Evolutionary conservation across 2,797 vertebrate genomes (phyloP).

Genomic region (Halcyon badia): DNA sequence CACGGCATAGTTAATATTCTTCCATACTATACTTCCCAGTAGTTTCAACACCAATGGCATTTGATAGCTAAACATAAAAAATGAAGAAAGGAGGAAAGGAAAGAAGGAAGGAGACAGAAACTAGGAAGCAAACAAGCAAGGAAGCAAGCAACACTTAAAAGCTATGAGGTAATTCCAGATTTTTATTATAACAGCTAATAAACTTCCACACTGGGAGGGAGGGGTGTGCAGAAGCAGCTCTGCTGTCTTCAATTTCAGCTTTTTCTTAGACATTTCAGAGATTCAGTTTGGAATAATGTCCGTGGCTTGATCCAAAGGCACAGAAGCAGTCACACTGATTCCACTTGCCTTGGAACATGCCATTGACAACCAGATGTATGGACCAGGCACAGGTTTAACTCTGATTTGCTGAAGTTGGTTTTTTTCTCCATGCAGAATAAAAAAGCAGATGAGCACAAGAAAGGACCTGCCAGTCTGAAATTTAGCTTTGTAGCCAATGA

Average conservation of each 20-base stretch:
- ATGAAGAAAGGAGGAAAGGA: not conserved
- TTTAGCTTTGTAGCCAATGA: not conserved
- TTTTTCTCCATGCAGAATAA: not conserved
- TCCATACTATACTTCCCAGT: not conserved
- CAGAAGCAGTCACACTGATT: not conserved
- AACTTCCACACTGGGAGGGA: accelerated
- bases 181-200: not conserved
- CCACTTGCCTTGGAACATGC: not conserved
- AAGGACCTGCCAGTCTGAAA: not conserved
- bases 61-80: not conserved
- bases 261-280: not conserved
- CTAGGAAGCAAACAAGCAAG: not conserved
- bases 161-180: not conserved
- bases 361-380: not conserved
- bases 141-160: not conserved
- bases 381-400: not conserved
- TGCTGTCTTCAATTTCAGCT: not conserved
- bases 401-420: not conserved
- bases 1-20: not conserved
- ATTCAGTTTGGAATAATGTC: not conserved
- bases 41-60: not conserved
- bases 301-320: not conserved
- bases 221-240: no score
- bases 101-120: not conserved
- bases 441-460: not conserved